phyloP scores from a whole-genome alignment of 2,888 invertebrate genomes.

The Drosophila monieri region DNA sequence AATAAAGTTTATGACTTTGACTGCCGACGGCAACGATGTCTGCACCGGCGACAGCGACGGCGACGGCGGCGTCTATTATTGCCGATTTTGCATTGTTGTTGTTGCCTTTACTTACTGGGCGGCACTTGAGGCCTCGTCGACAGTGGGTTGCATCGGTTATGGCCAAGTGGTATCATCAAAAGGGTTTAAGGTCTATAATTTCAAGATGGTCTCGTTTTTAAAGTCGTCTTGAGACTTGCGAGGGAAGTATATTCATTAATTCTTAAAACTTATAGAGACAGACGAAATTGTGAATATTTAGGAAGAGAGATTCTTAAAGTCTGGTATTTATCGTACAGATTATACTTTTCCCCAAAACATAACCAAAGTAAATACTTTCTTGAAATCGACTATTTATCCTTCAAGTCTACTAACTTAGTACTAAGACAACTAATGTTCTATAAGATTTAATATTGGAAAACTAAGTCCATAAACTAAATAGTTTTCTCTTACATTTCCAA shows the following conservation, averaged over 20 bases:
- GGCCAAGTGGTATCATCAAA: background rate
- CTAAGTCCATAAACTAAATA: background rate
- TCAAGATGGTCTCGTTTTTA: background rate
- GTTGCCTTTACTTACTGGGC: constrained; percentile 21
- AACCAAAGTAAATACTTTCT: background rate
- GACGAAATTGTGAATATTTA: too few relatives aligned
- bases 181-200: background rate
- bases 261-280: too few relatives aligned
- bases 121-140: constrained; percentile 36
- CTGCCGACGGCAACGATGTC: constrained; percentile 71
- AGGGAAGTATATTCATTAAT: background rate
- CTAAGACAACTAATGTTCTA: background rate
- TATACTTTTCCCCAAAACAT: background rate
- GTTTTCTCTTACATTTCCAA: background rate
- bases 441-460: background rate
- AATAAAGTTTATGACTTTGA: constrained; percentile 79
- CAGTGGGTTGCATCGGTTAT: constrained; percentile 44
- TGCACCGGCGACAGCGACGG: constrained; percentile 64
- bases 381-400: background rate
- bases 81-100: constrained; percentile 71
- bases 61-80: constrained; percentile 63
- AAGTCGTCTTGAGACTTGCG: background rate
- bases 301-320: background rate
- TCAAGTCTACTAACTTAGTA: too few relatives aligned
- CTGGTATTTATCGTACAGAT: background rate